Percentiles rank a stretch among this genome's conserved stretches.
phyloP scores from a whole-genome alignment of 2,888 invertebrate species.

The Gari tellinella region DNA sequence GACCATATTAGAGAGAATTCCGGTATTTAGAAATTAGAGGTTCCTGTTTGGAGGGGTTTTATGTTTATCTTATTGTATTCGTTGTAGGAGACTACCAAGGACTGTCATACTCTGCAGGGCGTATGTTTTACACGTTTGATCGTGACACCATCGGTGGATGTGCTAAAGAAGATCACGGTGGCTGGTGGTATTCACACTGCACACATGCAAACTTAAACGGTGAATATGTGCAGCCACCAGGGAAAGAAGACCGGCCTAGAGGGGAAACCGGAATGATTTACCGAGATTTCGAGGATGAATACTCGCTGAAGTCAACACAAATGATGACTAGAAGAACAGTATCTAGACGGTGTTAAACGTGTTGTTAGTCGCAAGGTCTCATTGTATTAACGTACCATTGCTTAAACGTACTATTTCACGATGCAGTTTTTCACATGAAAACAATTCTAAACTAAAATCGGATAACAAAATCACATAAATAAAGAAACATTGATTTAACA shows the following conservation, averaged over 20 bases:
- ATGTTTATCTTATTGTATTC: too few species aligned
- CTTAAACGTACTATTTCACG: too few species aligned
- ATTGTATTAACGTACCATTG: too few species aligned
- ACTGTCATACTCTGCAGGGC: constrained; percentile 2
- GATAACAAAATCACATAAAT: too few species aligned
- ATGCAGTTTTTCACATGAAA: too few species aligned
- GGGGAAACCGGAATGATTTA: constrained; percentile 7
- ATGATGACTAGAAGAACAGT: constrained; percentile 5
- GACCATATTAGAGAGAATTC: too few species aligned
- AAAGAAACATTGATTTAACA: too few species aligned
- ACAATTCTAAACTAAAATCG: too few species aligned
- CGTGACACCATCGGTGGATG: constrained; percentile 3
- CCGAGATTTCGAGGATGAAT: neutral
- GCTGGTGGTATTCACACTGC: constrained; percentile 27
- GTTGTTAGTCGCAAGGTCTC: too few species aligned
- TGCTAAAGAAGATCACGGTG: constrained; percentile 15
- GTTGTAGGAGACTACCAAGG: constrained; percentile 7
- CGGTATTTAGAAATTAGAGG: too few species aligned
- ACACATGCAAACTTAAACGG: constrained; percentile 23
- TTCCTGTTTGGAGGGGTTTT: too few species aligned
- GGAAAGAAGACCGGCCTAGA: neutral
- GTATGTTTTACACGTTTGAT: constrained; percentile 4
- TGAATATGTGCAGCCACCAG: constrained; percentile 5
- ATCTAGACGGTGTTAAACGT: too few species aligned
- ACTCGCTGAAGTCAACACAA: constrained; percentile 5